Conservation (phyloP, 30 jellyfish, hydroid and myxozoan species). For the Aurelia sp. region DNA sequence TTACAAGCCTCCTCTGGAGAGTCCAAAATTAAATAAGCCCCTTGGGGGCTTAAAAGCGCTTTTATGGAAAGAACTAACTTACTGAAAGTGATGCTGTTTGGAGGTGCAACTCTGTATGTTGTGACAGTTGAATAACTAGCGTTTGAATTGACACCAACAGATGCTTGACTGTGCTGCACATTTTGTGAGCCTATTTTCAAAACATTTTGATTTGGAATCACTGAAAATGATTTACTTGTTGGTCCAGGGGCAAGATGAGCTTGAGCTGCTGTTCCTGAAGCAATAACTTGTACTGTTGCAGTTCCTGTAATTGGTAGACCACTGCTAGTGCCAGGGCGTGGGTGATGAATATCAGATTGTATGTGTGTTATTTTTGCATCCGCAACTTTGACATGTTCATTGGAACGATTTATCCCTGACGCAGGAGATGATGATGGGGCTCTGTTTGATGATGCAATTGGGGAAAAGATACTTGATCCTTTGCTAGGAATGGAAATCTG, state of each 20-base stretch:
- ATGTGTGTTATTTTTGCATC: conserved; percentile 43
- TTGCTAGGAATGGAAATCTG: conserved; percentile 71
- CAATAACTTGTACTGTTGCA: conserved; percentile 94
- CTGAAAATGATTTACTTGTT: conserved; percentile 46
- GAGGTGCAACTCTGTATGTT: conserved; percentile 57
- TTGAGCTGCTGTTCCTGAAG: conserved; percentile 91
- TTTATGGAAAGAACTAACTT: too few relatives aligned
- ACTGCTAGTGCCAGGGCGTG: conserved; percentile 38
- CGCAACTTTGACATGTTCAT: conserved; percentile 63
- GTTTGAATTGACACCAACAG: conserved; percentile 13
- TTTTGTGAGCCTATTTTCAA: conserved; percentile 77
- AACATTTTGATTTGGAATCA: conserved; percentile 67
- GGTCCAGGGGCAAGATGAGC: conserved; percentile 63
- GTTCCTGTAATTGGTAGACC: conserved; percentile 66
- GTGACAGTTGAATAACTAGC: conserved; percentile 21
- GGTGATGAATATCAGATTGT: conserved; percentile 67
- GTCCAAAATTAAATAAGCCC: too few relatives aligned
- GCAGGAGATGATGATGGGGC: conserved; percentile 75
- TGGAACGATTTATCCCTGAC: conserved; percentile 60
- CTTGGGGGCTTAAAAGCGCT: too few relatives aligned
- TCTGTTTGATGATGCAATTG: conserved; percentile 75
- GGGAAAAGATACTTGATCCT: conserved; percentile 72
- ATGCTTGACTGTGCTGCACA: conserved; percentile 60
- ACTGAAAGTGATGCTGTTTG: conserved; percentile 32
- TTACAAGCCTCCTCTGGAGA: too few relatives aligned